phyloP scores from a whole-genome alignment of 2,113 vertebrate genomes.

The Rostratula benghalensis region DNA sequence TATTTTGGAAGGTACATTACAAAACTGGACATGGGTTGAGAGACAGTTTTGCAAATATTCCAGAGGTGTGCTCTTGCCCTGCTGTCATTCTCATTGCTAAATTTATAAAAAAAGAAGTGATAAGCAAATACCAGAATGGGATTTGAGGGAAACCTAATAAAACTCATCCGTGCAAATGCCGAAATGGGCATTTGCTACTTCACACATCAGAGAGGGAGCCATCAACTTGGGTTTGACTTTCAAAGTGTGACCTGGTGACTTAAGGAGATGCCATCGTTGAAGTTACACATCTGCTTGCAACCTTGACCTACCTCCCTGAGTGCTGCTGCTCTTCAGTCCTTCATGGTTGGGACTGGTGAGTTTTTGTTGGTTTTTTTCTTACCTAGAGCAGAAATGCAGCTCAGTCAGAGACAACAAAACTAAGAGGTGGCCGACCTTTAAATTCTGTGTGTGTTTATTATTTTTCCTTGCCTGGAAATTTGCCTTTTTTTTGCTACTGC shows the following conservation, averaged over 20 bases:
- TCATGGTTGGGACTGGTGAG: background rate
- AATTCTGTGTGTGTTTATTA: background rate
- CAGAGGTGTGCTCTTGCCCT: background rate
- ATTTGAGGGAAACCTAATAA: background rate
- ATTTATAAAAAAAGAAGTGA: background rate
- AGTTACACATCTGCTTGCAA: background rate
- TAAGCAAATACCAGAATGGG: background rate
- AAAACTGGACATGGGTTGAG: background rate
- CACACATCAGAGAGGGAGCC: background rate
- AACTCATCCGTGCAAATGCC: background rate
- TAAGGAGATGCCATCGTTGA: background rate
- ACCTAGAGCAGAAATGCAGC: background rate
- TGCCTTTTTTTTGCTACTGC: background rate
- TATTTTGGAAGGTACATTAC: background rate
- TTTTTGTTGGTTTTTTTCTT: background rate
- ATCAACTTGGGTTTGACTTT: background rate
- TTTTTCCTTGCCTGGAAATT: background rate
- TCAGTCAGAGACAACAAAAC: background rate
- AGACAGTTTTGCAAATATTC: background rate
- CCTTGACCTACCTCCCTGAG: background rate
- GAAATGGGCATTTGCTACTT: background rate
- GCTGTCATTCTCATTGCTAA: background rate
- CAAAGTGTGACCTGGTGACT: background rate
- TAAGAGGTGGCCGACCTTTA: background rate
- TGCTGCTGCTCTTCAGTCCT: background rate